These are phyloP conservation scores for Drosophila paracracens DNA, from an alignment of 2,888 invertebrate species.

Conservation along the genomic window DNA sequence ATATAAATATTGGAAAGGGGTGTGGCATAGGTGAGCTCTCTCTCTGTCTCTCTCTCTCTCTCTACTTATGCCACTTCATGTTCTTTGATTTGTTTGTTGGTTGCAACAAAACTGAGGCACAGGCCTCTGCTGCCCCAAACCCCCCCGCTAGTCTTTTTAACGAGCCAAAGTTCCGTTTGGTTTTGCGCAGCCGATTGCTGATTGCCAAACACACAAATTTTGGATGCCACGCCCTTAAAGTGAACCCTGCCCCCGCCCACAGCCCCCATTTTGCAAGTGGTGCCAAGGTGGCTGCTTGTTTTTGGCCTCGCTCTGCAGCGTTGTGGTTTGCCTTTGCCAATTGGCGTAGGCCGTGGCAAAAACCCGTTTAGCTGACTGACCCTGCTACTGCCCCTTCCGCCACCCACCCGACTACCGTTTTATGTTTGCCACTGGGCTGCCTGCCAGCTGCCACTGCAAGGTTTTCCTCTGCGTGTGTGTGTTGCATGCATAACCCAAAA, in stretches of 20 bases:
- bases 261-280: constrained; percentile 11
- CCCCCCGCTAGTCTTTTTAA: constrained; percentile 61
- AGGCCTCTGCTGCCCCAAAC: constrained; percentile 13
- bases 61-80: constrained; percentile 15
- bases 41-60: background rate
- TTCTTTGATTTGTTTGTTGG: constrained; percentile 48
- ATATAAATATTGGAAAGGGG: constrained; percentile 7
- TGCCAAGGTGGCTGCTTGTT: constrained; percentile 54
- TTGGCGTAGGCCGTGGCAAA: constrained; percentile 66
- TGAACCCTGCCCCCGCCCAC: background rate
- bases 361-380: constrained; percentile 38
- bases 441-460: constrained; percentile 57
- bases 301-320: constrained; percentile 36
- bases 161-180: constrained; percentile 71
- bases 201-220: constrained; percentile 56
- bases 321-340: constrained; percentile 65
- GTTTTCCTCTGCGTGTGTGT: constrained; percentile 11
- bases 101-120: constrained; percentile 25
- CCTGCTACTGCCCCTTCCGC: constrained; percentile 7
- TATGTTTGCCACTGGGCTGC: constrained; percentile 35
- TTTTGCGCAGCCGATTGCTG: constrained; percentile 35
- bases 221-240: constrained; percentile 35
- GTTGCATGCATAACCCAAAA: constrained; percentile 39
- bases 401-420: background rate
- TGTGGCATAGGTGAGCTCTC: constrained; percentile 26